Conservation (phyloP, 2,888 invertebrate genomes). For the Apamea sordens region DNA sequence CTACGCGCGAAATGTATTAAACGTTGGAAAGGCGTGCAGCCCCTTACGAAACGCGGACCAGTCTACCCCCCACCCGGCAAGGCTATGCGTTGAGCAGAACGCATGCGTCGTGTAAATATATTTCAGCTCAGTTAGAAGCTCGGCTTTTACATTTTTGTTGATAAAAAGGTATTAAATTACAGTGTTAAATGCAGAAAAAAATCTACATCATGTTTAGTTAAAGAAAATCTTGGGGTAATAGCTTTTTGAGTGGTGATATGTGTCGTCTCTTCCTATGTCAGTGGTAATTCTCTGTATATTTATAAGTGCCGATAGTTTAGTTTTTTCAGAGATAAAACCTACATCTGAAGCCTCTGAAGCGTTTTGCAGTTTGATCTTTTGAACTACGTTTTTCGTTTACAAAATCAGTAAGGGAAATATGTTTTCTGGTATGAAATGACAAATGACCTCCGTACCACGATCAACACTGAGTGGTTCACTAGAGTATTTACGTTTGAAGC, state of each 20-base stretch:
- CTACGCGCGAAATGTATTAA: conserved; percentile 58
- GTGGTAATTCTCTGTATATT: neutral
- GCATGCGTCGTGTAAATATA: conserved; percentile 64
- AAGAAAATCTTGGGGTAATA: neutral
- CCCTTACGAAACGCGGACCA: conserved; percentile 51
- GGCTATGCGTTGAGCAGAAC: conserved; percentile 41
- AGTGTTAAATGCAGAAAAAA: neutral
- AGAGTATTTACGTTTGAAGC: conserved; percentile 3
- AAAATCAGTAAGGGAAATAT: neutral
- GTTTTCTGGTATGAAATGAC: conserved; percentile 1
- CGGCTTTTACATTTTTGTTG: conserved; percentile 25
- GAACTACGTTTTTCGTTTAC: neutral
- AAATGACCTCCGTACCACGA: neutral
- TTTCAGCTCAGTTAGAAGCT: conserved; percentile 34
- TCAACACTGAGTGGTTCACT: conserved; percentile 1
- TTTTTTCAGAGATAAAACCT: neutral
- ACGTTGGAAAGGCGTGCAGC: conserved; percentile 62
- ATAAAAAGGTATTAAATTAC: conserved; percentile 17
- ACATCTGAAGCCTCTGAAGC: neutral
- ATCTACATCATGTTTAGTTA: neutral
- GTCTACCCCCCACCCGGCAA: conserved; percentile 66
- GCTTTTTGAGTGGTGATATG: neutral
- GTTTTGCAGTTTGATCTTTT: neutral
- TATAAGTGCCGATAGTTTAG: neutral
- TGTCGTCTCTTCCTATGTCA: neutral